These are phyloP conservation scores for Bombylius major DNA, from an alignment of 2,888 invertebrate genomes.

Conservation along the genomic window DNA sequence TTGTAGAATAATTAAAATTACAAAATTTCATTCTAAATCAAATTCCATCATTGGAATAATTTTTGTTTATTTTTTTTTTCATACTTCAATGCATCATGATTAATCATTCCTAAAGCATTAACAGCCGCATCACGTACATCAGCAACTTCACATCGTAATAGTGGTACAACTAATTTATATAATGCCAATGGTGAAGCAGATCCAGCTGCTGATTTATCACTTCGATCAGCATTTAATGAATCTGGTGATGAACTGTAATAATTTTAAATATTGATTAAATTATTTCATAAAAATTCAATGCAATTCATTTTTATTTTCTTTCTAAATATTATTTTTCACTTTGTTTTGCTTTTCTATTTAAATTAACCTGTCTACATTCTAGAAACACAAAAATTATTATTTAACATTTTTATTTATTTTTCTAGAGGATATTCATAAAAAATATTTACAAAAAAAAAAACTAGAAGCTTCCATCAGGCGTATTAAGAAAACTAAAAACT, in stretches of 20 bases:
- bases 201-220: constrained; percentile 54
- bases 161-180: constrained; percentile 85
- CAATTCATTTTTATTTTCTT: not conserved
- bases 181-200: constrained; percentile 72
- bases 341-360: not conserved
- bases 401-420: too few relatives aligned
- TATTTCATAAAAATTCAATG: not conserved
- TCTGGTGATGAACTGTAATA: constrained; percentile 75
- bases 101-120: constrained; percentile 87
- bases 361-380: not conserved
- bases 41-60: too few relatives aligned
- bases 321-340: not conserved
- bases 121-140: constrained; percentile 93
- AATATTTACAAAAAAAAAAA: too few relatives aligned
- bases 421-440: too few relatives aligned
- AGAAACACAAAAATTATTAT: too few relatives aligned
- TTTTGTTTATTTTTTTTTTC: constrained; percentile 15
- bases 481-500: too few relatives aligned
- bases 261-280: constrained; percentile 3
- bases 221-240: constrained; percentile 71
- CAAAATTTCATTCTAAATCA: too few relatives aligned
- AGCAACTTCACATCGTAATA: constrained; percentile 81
- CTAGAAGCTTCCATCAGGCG: too few relatives aligned
- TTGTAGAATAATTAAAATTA: too few relatives aligned
- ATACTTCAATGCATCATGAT: constrained; percentile 88